Conservation (phyloP, 2,113 vertebrate species). For the Speoplatyrhinus poulsoni region DNA sequence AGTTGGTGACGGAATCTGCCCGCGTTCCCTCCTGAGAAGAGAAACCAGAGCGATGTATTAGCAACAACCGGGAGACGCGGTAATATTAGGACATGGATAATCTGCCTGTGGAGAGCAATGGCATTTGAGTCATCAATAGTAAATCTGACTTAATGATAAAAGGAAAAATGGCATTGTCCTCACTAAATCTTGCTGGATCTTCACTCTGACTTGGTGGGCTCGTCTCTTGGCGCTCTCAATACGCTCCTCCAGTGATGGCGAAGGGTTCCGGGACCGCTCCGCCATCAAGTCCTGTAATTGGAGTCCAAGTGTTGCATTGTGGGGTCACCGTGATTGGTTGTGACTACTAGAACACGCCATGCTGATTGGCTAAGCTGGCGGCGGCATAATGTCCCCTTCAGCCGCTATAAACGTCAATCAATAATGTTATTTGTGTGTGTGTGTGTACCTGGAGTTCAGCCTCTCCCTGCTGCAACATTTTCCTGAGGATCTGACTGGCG, state of each 20-base stretch:
- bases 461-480: conserved; percentile 92
- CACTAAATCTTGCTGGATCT: conserved; percentile 86
- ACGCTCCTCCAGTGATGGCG: conserved; percentile 79
- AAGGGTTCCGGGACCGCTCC: conserved; percentile 79
- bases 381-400: background rate
- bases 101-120: too few relatives aligned
- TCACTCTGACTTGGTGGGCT: conserved; percentile 85
- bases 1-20: conserved; percentile 57
- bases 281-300: conserved; percentile 79
- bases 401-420: background rate
- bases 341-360: too few relatives aligned
- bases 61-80: background rate
- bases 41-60: background rate
- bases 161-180: conserved; percentile 2
- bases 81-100: too few relatives aligned
- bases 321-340: background rate
- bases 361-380: background rate
- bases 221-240: conserved; percentile 86
- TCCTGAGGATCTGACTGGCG: conserved; percentile 88
- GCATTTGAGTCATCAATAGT: too few relatives aligned
- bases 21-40: conserved; percentile 66
- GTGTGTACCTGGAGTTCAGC: conserved; percentile 85
- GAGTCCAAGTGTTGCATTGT: background rate
- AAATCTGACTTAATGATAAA: too few relatives aligned
- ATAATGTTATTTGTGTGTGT: conserved; percentile 3